Evolutionary conservation across 2,797 vertebrate genomes (phyloP).

Genomic region (Crocidura indochinensis): DNA sequence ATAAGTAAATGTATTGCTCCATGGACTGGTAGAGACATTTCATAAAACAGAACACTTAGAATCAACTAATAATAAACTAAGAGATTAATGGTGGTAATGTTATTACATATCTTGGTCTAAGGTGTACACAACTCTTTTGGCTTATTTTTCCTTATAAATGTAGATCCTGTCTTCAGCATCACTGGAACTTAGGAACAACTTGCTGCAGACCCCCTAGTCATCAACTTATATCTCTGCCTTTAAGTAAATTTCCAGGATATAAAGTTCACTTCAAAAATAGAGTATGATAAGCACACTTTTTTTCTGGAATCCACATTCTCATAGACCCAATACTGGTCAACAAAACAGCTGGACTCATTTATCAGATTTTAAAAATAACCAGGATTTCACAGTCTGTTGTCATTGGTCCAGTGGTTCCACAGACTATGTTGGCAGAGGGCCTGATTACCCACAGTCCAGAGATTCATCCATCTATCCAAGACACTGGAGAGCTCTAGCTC

Average conservation of each 20-base stretch:
- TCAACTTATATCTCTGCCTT: slow-evolving; percentile 75
- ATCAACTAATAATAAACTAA: slow-evolving; percentile 44
- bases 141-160: neutral
- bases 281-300: slow-evolving; percentile 82
- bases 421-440: slow-evolving; percentile 78
- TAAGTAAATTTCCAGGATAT: slow-evolving; percentile 84
- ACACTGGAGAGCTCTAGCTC: slow-evolving; percentile 17
- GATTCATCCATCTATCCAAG: slow-evolving; percentile 62
- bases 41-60: slow-evolving; percentile 44
- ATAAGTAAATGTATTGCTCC: slow-evolving; percentile 67
- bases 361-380: slow-evolving; percentile 84
- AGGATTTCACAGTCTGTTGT: slow-evolving; percentile 75
- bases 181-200: slow-evolving; percentile 60
- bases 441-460: slow-evolving; percentile 77
- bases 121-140: slow-evolving; percentile 54
- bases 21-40: slow-evolving; percentile 58
- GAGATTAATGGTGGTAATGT: slow-evolving; percentile 62
- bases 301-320: slow-evolving; percentile 72
- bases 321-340: slow-evolving; percentile 70
- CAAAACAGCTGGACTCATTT: slow-evolving; percentile 84
- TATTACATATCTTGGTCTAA: slow-evolving; percentile 55
- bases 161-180: slow-evolving; percentile 65
- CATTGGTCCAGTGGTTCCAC: slow-evolving; percentile 69
- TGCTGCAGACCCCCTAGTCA: slow-evolving; percentile 58
- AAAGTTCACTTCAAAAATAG: slow-evolving; percentile 66